Evolutionary conservation across 37 sponge, comb jelly and placozoan genomes (phyloP).

Genomic region (Chondrosia reniformis): DNA sequence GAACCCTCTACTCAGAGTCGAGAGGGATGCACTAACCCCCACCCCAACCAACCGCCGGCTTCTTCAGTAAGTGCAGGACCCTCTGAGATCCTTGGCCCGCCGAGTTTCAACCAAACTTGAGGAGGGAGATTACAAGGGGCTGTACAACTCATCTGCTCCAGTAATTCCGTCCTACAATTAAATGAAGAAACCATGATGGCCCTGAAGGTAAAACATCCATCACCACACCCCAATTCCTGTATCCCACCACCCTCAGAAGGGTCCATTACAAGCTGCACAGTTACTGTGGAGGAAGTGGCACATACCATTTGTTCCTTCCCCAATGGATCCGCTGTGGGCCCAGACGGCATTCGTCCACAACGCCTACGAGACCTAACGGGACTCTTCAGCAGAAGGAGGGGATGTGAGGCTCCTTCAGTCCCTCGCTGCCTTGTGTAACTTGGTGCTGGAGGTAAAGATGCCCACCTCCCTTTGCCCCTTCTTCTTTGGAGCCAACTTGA

Average conservation of each 20-base stretch:
- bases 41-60: too few relatives aligned
- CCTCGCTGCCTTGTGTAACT: background rate
- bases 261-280: background rate
- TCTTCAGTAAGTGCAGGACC: too few relatives aligned
- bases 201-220: background rate
- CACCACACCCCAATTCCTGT: background rate
- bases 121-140: background rate
- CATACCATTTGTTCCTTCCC: background rate
- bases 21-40: too few relatives aligned
- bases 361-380: background rate
- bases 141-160: background rate
- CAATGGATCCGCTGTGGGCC: background rate
- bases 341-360: background rate
- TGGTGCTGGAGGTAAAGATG: background rate
- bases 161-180: background rate
- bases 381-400: background rate
- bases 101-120: background rate
- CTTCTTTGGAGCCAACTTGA: background rate
- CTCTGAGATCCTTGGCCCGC: background rate
- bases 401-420: background rate
- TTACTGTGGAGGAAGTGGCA: background rate
- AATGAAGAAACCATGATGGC: background rate
- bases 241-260: background rate
- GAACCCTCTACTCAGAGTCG: too few relatives aligned
- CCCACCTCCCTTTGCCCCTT: background rate